A percentile compares a stretch with the other conserved stretches of the same genome.
phyloP scores from a whole-genome alignment of 2,888 invertebrate genomes.

The Cheilosia scutellata region DNA sequence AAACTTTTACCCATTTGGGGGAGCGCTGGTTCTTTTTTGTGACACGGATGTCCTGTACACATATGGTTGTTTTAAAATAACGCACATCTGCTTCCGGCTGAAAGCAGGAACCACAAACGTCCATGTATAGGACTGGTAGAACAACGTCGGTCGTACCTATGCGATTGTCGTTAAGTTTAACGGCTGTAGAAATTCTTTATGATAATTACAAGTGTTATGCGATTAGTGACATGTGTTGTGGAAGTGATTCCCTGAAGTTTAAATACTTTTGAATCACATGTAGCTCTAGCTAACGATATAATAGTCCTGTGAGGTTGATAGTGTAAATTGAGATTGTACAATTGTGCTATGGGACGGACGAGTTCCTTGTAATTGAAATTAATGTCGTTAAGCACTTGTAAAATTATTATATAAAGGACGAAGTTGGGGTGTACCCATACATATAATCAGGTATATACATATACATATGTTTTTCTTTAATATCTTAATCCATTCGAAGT shows the following conservation, averaged over 20 bases:
- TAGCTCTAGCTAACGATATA: conserved; percentile 17
- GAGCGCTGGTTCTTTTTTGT: conserved; percentile 3
- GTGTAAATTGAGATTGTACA: not conserved
- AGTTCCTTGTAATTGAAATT: conserved; percentile 3
- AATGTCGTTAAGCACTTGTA: not conserved
- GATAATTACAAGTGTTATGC: conserved; percentile 63
- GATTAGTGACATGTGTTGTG: conserved; percentile 63
- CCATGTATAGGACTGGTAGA: conserved; percentile 10
- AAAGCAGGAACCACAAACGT: conserved; percentile 14
- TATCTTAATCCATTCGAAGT: too few species aligned
- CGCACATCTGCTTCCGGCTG: conserved; percentile 5
- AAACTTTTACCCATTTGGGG: conserved; percentile 10
- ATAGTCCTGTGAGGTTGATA: conserved; percentile 14
- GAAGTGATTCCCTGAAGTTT: conserved; percentile 34
- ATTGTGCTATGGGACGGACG: not conserved
- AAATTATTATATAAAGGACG: not conserved
- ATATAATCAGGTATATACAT: too few species aligned
- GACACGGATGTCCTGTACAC: conserved; percentile 8
- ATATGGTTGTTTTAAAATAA: conserved; percentile 37
- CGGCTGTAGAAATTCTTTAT: conserved; percentile 46
- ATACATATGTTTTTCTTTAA: too few species aligned
- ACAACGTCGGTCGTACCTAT: not conserved
- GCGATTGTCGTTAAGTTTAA: conserved; percentile 62
- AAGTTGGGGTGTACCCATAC: not conserved
- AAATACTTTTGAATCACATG: conserved; percentile 46